Evolutionary conservation across 2,113 vertebrate species (phyloP).

Genomic region (Pheucticus melanocephalus): DNA sequence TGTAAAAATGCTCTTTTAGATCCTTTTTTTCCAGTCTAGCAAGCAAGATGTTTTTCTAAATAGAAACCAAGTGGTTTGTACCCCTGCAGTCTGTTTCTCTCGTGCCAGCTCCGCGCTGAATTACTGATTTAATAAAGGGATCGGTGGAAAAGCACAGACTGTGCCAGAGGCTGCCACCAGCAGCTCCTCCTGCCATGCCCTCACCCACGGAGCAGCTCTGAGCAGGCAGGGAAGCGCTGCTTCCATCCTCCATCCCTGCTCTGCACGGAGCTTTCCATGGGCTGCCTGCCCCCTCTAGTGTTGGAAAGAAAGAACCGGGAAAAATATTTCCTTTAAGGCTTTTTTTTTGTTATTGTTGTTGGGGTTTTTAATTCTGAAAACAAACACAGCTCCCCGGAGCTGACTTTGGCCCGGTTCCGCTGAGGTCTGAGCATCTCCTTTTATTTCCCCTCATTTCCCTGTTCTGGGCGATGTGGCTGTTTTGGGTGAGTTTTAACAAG

Average conservation of each 20-base stretch:
- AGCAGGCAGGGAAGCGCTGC: neutral
- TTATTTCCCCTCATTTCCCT: neutral
- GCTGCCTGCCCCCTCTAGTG: slow-evolving; percentile 52
- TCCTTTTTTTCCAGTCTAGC: neutral
- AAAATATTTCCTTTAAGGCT: neutral
- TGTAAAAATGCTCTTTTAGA: neutral
- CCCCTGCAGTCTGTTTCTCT: neutral
- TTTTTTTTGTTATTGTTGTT: accelerated
- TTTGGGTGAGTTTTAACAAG: neutral
- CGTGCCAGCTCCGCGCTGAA: neutral
- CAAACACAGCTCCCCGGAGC: neutral
- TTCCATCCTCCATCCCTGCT: neutral
- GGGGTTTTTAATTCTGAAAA: neutral
- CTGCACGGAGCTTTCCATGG: neutral
- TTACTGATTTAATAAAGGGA: neutral
- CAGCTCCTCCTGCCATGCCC: neutral
- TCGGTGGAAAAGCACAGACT: neutral
- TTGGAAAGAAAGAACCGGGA: neutral
- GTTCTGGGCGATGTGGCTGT: neutral
- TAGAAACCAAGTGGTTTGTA: neutral
- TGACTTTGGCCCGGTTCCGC: neutral
- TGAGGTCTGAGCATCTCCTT: neutral
- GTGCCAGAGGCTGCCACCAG: neutral
- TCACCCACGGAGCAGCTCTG: neutral
- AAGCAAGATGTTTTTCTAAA: neutral